Conservation (phyloP, 2,113 vertebrate species). For the Rousettus leschenaultii region DNA sequence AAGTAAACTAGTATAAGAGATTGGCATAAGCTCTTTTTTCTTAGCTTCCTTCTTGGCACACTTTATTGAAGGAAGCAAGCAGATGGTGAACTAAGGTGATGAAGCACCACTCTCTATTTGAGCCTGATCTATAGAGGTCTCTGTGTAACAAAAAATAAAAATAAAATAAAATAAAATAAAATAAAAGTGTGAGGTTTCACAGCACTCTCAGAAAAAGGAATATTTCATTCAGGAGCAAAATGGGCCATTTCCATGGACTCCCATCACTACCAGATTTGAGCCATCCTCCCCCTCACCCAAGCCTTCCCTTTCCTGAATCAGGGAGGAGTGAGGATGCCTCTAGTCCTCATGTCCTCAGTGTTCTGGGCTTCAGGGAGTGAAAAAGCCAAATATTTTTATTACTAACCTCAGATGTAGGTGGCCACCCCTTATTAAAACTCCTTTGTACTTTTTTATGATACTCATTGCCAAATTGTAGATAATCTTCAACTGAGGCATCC, state of each 20-base stretch:
- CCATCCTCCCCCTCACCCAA: background rate
- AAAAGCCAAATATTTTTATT: background rate
- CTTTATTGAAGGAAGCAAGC: background rate
- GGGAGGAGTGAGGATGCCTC: fast-evolving
- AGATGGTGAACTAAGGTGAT: background rate
- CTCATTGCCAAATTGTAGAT: background rate
- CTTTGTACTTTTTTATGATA: background rate
- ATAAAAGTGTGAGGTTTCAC: background rate
- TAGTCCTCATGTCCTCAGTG: background rate
- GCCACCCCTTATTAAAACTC: background rate
- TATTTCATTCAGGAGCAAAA: background rate
- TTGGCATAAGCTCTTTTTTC: background rate
- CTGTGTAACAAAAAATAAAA: too few species aligned
- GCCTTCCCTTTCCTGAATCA: background rate
- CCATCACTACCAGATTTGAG: background rate
- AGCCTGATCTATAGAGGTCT: background rate
- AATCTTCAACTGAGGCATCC: background rate
- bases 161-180: background rate
- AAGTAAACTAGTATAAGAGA: slow-evolving; percentile 34
- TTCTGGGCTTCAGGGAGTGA: background rate
- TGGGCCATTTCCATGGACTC: background rate
- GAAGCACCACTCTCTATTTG: background rate
- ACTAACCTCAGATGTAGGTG: background rate
- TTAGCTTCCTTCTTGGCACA: background rate
- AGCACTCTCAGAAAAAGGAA: background rate